A percentile compares a stretch with the other conserved stretches of the same genome.
phyloP scores from a whole-genome alignment of 1,140 invertebrate species.

The Scaptodrosophila lebanonensis region DNA sequence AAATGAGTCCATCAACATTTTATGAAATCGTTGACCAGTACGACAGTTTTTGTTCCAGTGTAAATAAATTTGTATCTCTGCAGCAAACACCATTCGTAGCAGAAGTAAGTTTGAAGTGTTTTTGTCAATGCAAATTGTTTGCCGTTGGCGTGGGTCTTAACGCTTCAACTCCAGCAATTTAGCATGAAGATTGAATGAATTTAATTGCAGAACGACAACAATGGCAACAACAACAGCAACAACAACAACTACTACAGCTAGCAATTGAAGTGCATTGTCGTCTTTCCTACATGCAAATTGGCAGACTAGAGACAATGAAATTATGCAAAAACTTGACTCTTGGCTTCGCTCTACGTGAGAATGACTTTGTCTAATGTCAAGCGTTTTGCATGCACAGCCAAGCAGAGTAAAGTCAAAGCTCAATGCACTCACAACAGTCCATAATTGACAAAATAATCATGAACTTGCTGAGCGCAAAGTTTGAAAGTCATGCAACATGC shows the following conservation, averaged over 20 bases:
- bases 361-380: slow-evolving; percentile 36
- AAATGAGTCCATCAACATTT: too few relatives aligned
- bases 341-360: slow-evolving; percentile 33
- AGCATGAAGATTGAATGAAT: slow-evolving; percentile 52
- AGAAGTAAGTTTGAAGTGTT: too few relatives aligned
- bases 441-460: slow-evolving; percentile 9
- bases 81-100: too few relatives aligned
- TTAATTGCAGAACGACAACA: slow-evolving; percentile 47
- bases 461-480: slow-evolving; percentile 24
- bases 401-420: slow-evolving; percentile 52
- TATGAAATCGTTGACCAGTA: too few relatives aligned
- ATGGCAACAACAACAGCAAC: slow-evolving; percentile 25
- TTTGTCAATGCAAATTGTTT: slow-evolving; percentile 40
- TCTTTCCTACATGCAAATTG: slow-evolving; percentile 21
- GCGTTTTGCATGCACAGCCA: slow-evolving; percentile 61
- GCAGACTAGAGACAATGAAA: slow-evolving; percentile 21
- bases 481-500: slow-evolving; percentile 1
- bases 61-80: too few relatives aligned
- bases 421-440: slow-evolving; percentile 31
- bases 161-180: slow-evolving; percentile 36
- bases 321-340: slow-evolving; percentile 48
- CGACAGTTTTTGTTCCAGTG: too few relatives aligned
- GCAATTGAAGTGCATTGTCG: slow-evolving; percentile 50
- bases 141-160: slow-evolving; percentile 22
- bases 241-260: slow-evolving; percentile 5